phyloP scores from a whole-genome alignment of 2,113 vertebrate species.

The Labrus mixtus region DNA sequence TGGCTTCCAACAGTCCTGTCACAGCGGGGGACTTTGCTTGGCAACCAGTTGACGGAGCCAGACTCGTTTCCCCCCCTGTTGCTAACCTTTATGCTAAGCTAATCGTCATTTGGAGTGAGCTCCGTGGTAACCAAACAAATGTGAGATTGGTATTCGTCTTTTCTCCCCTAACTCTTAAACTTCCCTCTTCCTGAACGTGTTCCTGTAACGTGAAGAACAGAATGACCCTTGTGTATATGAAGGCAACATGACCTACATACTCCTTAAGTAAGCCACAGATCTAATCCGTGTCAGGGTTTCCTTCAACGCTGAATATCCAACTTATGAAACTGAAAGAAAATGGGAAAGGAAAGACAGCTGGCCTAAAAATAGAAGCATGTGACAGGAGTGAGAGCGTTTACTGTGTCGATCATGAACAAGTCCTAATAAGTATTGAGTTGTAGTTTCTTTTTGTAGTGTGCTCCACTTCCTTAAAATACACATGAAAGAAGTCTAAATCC shows the following conservation, averaged over 20 bases:
- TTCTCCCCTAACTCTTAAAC: not conserved
- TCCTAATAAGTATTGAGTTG: not conserved
- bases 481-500: constrained; percentile 27
- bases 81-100: not conserved
- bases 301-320: constrained; percentile 18
- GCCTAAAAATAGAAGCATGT: constrained; percentile 35
- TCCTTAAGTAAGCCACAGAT: not conserved
- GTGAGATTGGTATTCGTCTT: too few relatives aligned
- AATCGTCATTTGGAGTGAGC: not conserved
- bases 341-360: not conserved
- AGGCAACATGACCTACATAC: not conserved
- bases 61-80: not conserved
- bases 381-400: constrained; percentile 18
- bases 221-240: not conserved
- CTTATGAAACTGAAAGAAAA: not conserved
- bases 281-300: constrained; percentile 27
- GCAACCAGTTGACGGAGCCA: not conserved
- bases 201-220: not conserved
- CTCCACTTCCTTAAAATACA: constrained; percentile 68
- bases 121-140: too few relatives aligned
- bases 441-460: constrained; percentile 1
- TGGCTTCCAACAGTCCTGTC: too few relatives aligned
- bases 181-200: not conserved
- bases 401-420: constrained; percentile 31
- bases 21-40: too few relatives aligned